Percentiles rank a stretch among this genome's conserved stretches.
phyloP scores from a whole-genome alignment of 2,113 vertebrate genomes.

The Barnardius zonarius region DNA sequence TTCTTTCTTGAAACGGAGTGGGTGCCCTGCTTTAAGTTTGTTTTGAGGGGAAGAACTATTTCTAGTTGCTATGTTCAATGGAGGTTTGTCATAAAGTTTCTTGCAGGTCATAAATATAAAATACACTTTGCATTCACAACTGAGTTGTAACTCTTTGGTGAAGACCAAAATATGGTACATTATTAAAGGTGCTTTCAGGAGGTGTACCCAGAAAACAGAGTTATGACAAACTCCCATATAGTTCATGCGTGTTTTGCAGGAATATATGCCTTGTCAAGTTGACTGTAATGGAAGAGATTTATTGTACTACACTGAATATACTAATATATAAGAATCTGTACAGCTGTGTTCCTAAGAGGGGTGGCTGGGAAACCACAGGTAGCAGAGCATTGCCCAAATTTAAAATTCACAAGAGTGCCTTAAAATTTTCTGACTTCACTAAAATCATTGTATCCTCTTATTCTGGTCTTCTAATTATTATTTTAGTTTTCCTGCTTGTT shows the following conservation, averaged over 20 bases:
- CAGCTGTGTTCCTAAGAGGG: not conserved
- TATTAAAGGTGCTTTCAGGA: not conserved
- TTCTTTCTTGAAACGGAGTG: not conserved
- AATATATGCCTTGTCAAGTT: not conserved
- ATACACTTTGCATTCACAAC: not conserved
- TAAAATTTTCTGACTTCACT: not conserved
- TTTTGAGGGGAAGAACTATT: not conserved
- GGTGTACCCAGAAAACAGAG: not conserved
- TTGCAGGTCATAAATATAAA: not conserved
- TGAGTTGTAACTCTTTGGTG: not conserved
- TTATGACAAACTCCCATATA: not conserved
- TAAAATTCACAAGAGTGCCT: not conserved
- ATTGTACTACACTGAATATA: not conserved
- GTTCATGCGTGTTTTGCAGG: not conserved
- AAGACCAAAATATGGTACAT: not conserved
- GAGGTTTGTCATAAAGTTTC: not conserved
- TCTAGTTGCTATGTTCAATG: not conserved
- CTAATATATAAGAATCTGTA: not conserved
- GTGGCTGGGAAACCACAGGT: not conserved
- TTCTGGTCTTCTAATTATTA: not conserved
- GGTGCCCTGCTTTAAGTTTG: rapidly evolving
- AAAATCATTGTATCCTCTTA: not conserved
- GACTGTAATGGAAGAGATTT: not conserved
- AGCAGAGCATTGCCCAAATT: not conserved
- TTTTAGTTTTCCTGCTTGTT: not conserved